phyloP scores from a whole-genome alignment of 2,113 vertebrate genomes.

The Paraplagusia blochii region DNA sequence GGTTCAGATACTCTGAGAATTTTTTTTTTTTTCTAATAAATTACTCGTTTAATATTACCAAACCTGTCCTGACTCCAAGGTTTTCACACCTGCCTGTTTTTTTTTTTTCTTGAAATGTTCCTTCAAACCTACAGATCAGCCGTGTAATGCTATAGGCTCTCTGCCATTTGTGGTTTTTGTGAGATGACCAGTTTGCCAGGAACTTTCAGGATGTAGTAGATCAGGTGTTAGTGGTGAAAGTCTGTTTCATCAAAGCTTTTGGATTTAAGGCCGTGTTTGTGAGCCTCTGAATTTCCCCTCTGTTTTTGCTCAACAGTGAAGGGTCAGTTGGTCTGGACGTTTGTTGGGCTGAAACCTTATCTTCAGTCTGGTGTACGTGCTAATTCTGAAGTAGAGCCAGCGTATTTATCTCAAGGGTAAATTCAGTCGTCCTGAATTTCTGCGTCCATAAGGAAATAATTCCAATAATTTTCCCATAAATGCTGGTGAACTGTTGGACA shows the following conservation, averaged over 20 bases:
- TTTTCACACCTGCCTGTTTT: no score
- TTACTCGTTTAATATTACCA: no score
- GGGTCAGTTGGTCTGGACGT: conserved; percentile 56
- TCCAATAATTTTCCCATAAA: no score
- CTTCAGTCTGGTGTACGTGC: conserved; percentile 55
- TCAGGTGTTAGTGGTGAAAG: conserved; percentile 53
- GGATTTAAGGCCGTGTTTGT: conserved; percentile 46
- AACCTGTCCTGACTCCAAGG: no score
- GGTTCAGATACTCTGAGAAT: no score
- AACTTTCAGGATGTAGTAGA: conserved; percentile 49
- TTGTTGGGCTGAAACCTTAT: conserved; percentile 64
- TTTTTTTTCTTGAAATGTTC: no score
- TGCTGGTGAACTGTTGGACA: no score
- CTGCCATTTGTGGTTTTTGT: conserved; percentile 36
- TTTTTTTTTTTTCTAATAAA: no score
- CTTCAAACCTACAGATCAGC: conserved; percentile 21
- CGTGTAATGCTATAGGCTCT: conserved; percentile 30
- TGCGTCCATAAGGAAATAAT: no score
- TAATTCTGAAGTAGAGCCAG: conserved; percentile 46
- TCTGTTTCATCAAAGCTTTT: conserved; percentile 53
- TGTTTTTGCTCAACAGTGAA: conserved; percentile 54
- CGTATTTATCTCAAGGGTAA: conserved; percentile 2
- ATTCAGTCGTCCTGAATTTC: no score
- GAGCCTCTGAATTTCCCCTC: conserved; percentile 51
- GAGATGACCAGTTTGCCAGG: conserved; percentile 26